Percentiles rank a stretch among this genome's conserved stretches.
phyloP scores from a whole-genome alignment of 2,113 vertebrate species.

The Jacana jacana region DNA sequence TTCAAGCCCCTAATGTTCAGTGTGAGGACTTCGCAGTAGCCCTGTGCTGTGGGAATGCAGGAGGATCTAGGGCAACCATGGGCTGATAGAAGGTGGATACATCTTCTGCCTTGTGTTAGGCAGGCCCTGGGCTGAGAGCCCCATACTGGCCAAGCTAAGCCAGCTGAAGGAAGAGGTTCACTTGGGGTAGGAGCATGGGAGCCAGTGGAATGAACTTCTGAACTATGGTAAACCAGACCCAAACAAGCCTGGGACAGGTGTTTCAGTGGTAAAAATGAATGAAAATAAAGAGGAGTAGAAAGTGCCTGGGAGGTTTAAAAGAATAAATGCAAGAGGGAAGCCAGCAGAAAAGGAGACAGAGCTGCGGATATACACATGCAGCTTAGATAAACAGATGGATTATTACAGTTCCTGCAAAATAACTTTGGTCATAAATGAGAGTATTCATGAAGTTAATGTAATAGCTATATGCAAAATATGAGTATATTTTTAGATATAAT shows the following conservation, averaged over 20 bases:
- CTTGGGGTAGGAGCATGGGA: too few relatives aligned
- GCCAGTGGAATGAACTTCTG: background rate
- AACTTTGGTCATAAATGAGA: background rate
- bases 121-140: background rate
- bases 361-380: accelerated
- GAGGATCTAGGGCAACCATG: background rate
- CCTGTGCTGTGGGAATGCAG: background rate
- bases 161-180: background rate
- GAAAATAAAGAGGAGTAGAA: background rate
- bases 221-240: background rate
- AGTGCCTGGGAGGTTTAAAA: background rate
- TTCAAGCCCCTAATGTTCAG: background rate
- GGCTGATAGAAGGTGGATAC: background rate
- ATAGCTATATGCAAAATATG: background rate
- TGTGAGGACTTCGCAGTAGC: background rate
- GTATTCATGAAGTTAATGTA: background rate
- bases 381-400: background rate
- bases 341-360: background rate
- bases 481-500: background rate
- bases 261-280: background rate
- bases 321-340: background rate
- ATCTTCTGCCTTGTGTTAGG: background rate
- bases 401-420: background rate
- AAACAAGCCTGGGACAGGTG: background rate
- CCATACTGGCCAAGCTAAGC: accelerated